A percentile compares a stretch with the other conserved stretches of the same genome.
These are phyloP conservation scores for Clarias gariepinus DNA, from an alignment of 2,113 vertebrate species.

Conservation along the genomic window DNA sequence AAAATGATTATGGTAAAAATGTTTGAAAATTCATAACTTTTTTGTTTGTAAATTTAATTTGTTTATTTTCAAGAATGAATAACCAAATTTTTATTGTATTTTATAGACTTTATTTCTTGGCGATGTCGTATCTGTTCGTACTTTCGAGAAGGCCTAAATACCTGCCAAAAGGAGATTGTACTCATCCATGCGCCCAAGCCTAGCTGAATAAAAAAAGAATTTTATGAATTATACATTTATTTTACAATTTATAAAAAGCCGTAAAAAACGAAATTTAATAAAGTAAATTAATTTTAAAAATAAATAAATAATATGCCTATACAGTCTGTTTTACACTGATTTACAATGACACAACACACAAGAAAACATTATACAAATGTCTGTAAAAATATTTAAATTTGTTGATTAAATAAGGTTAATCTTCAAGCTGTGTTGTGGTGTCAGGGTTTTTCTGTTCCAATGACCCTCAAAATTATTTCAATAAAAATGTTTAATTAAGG, in stretches of 20 bases:
- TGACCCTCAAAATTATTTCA: no score
- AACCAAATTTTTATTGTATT: background rate
- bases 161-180: background rate
- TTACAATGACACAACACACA: background rate
- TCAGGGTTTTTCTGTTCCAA: no score
- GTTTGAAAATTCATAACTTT: background rate
- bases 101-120: background rate
- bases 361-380: no score
- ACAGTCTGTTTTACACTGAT: background rate
- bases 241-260: no score
- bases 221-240: no score
- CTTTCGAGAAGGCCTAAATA: background rate
- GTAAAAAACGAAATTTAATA: background rate
- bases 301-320: background rate
- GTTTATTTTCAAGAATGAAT: background rate
- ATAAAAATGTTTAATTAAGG: no score
- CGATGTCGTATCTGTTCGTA: background rate
- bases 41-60: background rate
- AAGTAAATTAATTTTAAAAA: background rate
- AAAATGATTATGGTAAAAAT: background rate
- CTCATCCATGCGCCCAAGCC: no score
- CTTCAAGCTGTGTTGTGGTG: no score
- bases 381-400: no score
- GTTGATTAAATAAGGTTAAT: no score
- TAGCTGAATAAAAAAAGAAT: no score